Evolutionary conservation across 2,113 vertebrate genomes (phyloP).

Genomic region (Crotalus helleri): DNA sequence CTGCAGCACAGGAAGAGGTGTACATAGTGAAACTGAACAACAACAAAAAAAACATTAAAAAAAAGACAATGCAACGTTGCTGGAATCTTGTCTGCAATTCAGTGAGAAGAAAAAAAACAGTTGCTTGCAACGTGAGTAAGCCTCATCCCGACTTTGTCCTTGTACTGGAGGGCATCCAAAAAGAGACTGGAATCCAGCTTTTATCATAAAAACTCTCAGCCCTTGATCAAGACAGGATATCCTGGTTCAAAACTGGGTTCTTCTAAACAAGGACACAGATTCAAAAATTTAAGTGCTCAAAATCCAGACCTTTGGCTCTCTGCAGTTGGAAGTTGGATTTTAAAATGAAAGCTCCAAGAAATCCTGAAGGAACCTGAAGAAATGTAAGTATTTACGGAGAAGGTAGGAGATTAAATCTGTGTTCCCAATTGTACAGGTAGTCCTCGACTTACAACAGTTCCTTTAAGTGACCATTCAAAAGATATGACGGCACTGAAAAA

Average conservation of each 20-base stretch:
- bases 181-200: neutral
- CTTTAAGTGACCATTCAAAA: neutral
- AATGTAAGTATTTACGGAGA: neutral
- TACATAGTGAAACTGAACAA: neutral
- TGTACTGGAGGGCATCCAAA: no score
- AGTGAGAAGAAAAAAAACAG: neutral
- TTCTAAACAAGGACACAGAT: neutral
- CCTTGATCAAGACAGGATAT: fast-evolving
- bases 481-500: neutral
- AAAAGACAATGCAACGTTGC: neutral
- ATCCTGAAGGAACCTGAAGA: neutral
- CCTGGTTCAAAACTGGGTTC: neutral
- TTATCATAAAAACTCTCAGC: neutral
- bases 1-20: conserved; percentile 24
- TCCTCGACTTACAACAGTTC: neutral
- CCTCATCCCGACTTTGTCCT: neutral
- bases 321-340: neutral
- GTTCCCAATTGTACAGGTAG: no score
- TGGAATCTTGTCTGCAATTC: neutral
- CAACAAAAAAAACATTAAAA: neutral
- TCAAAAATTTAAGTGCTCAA: no score
- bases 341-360: neutral
- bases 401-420: neutral
- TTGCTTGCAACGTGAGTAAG: fast-evolving
- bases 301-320: neutral